A percentile compares a stretch with the other conserved stretches of the same genome.
Conservation (phyloP, 2,888 invertebrate genomes). For the Coenonympha glycerion region DNA sequence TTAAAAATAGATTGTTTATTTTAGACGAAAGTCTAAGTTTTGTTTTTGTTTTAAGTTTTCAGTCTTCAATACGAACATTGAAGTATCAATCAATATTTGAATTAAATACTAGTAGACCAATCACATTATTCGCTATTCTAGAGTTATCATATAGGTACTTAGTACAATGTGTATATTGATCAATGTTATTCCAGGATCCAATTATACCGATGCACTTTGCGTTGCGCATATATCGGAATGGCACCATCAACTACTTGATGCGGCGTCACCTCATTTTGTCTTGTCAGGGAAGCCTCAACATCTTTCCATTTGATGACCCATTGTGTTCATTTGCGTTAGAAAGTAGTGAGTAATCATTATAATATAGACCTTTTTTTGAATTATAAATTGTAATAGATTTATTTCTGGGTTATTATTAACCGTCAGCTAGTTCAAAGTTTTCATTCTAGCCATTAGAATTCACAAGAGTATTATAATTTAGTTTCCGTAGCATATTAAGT, state of each 20-base stretch:
- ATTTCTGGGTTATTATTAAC: background rate
- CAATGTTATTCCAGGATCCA: constrained; percentile 79
- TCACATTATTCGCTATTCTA: background rate
- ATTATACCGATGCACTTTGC: constrained; percentile 95
- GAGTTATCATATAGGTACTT: background rate
- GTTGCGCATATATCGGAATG: constrained; percentile 92
- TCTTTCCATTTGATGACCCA: constrained; percentile 97
- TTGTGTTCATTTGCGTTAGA: constrained; percentile 96
- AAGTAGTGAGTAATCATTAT: constrained; percentile 86
- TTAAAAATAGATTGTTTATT: too few species aligned
- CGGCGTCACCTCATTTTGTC: constrained; percentile 93
- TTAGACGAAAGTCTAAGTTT: too few species aligned
- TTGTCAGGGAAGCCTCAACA: constrained; percentile 94
- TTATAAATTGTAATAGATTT: background rate
- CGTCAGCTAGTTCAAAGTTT: background rate
- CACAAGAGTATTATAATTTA: too few species aligned
- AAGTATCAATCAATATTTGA: too few species aligned
- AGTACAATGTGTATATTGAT: constrained; percentile 1
- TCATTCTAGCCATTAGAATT: background rate
- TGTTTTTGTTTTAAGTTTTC: background rate
- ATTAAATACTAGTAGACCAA: background rate
- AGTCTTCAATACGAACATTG: too few species aligned
- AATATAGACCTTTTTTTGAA: constrained; percentile 19
- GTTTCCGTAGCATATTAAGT: too few species aligned
- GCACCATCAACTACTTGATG: constrained; percentile 95